Evolutionary conservation across 2,888 invertebrate species (phyloP).

Genomic region (Hetaerina titia): DNA sequence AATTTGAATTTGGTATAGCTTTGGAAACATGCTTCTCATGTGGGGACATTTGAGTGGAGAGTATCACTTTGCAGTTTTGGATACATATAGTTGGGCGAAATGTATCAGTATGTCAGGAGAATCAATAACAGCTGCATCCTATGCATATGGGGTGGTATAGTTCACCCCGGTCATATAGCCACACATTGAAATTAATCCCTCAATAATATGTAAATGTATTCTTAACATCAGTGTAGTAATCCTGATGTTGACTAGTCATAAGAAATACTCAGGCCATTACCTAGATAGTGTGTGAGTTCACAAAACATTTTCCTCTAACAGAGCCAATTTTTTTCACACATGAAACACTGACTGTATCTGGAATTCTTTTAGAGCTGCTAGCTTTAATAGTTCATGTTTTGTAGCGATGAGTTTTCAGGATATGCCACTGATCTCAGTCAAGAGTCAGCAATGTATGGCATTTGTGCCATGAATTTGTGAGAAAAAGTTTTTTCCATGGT

Average conservation of each 20-base stretch:
- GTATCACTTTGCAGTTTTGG: background rate
- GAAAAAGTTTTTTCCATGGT: background rate
- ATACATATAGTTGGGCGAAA: background rate
- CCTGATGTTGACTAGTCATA: slow-evolving; percentile 30
- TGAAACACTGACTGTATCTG: background rate
- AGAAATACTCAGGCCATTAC: background rate
- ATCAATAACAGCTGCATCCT: background rate
- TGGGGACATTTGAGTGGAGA: too few species aligned
- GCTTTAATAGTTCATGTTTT: background rate
- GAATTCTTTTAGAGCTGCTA: background rate
- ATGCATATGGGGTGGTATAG: background rate
- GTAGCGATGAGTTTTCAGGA: background rate
- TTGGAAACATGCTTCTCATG: background rate
- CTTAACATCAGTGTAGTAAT: background rate
- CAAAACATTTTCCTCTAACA: background rate
- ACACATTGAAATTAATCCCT: background rate
- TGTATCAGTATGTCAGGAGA: background rate
- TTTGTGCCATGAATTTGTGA: background rate
- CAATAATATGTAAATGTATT: background rate
- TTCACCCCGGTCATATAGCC: background rate
- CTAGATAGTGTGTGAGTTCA: background rate
- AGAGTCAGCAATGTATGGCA: background rate
- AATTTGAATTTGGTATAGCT: background rate
- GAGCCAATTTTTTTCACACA: background rate
- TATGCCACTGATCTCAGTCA: slow-evolving; percentile 12